Evolutionary conservation across 2,113 vertebrate species (phyloP).

Genomic region (Agapornis roseicollis): DNA sequence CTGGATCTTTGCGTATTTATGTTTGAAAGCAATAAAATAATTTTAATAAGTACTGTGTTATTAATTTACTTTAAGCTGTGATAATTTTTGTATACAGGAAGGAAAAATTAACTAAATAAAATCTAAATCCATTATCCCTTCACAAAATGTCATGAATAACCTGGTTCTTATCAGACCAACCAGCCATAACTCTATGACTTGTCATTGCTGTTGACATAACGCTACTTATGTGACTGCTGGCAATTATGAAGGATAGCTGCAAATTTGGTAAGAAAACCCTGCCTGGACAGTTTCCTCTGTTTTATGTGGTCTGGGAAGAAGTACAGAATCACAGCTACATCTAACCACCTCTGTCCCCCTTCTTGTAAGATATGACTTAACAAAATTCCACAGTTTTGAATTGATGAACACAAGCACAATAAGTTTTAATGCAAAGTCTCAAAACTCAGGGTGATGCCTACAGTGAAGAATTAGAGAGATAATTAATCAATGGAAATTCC

Average conservation of each 20-base stretch:
- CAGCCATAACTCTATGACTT: neutral
- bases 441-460: constrained; percentile 32
- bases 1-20: neutral
- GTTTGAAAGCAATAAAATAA: neutral
- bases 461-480: constrained; percentile 45
- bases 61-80: neutral
- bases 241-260: neutral
- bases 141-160: neutral
- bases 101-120: neutral
- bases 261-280: neutral
- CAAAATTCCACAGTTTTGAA: neutral
- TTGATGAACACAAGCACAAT: neutral
- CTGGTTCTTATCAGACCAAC: neutral
- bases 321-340: neutral
- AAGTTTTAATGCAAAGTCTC: neutral
- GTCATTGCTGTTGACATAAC: neutral
- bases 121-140: neutral
- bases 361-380: neutral
- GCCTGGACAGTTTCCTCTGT: neutral
- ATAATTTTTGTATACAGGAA: neutral
- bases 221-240: neutral
- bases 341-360: neutral
- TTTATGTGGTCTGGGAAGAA: neutral
- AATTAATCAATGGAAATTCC: constrained; percentile 72
- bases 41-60: constrained; percentile 15